Base-by-base conservation (phyloP, 2,797 vertebrate genomes). In the Gymnopithys bicolor region DNA sequence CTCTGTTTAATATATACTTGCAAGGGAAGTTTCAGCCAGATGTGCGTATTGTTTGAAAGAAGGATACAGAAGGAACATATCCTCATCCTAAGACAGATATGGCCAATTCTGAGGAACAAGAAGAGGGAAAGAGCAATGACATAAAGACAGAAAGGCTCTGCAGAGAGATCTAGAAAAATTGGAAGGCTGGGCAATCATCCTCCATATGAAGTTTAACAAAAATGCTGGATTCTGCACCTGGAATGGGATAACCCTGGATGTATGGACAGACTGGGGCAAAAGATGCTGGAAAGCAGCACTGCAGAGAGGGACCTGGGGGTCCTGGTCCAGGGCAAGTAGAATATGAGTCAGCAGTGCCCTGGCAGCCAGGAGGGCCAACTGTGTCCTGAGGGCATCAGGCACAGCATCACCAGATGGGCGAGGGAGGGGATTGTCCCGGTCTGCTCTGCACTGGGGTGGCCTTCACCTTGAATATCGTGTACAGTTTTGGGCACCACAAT, bases 141-240 rank as follows among this genome's bases (percentile, higher is more conserved):
- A 41, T 12, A 32, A 74, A 81, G 53, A 12, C 11, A 81, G 33
- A 48, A 53, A 41, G 5, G 7, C 5, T 25, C 39, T 53, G 7
- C 30, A 48, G 45, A 41, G 41, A 43, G 13, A 62, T 8, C 6
- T 19, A 68, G 25, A 49, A 22, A 35, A 62, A 48, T 0, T 19
- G 35, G 7, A 21, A 7, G 3, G 19, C 15, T 55, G 55, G 27
- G 15, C 8, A 69, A 28, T 55, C 15, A 18, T 18, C 32, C 28
- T 56, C 27, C 11, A 2, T n/a, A 15, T 0, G 0, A 43, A 37
- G 23, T 49, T 62, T 28, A 49, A 35, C 4, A 9, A 37, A 55
- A 62, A 35, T 37, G 58, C 35, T 59, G 35, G 24, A 59, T 37
- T 59, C 58, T 59, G 33, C 35, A 59, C 35, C 17, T 59, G 35